phyloP scores from a whole-genome alignment of 2,888 invertebrate species.

The Mantis religiosa region DNA sequence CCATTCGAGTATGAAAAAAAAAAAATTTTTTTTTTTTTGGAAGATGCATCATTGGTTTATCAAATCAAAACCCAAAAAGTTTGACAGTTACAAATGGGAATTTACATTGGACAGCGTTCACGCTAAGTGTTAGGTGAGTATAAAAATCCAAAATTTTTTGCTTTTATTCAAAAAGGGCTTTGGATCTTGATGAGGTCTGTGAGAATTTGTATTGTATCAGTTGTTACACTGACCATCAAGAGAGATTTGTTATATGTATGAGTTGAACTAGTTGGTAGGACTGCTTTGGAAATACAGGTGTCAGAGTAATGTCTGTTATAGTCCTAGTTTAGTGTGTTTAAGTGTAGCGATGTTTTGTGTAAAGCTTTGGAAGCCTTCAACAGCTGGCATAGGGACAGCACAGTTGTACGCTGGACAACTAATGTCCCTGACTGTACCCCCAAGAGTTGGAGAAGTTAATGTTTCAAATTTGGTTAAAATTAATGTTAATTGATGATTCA shows the following conservation, averaged over 20 bases:
- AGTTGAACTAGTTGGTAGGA: neutral
- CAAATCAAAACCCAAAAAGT: neutral
- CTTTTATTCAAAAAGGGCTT: neutral
- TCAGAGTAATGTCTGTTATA: neutral
- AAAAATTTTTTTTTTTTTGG: neutral
- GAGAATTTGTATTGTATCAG: neutral
- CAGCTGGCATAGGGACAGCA: too few species aligned
- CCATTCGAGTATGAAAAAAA: too few species aligned
- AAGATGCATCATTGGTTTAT: constrained; percentile 1
- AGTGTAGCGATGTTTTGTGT: too few species aligned
- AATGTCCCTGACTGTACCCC: too few species aligned
- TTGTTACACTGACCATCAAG: too few species aligned
- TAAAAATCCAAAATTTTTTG: neutral
- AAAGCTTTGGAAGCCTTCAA: too few species aligned
- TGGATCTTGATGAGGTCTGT: neutral
- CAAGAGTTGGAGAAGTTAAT: too few species aligned
- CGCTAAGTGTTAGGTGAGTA: neutral
- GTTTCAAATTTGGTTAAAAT: too few species aligned
- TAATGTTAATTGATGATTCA: too few species aligned
- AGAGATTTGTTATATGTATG: too few species aligned
- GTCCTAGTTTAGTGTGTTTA: neutral
- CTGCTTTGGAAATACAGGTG: neutral
- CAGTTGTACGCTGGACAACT: too few species aligned
- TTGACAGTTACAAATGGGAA: neutral
- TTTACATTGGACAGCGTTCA: neutral